phyloP scores from a whole-genome alignment of 2,888 invertebrate species.

The Drosophila vallismaia region DNA sequence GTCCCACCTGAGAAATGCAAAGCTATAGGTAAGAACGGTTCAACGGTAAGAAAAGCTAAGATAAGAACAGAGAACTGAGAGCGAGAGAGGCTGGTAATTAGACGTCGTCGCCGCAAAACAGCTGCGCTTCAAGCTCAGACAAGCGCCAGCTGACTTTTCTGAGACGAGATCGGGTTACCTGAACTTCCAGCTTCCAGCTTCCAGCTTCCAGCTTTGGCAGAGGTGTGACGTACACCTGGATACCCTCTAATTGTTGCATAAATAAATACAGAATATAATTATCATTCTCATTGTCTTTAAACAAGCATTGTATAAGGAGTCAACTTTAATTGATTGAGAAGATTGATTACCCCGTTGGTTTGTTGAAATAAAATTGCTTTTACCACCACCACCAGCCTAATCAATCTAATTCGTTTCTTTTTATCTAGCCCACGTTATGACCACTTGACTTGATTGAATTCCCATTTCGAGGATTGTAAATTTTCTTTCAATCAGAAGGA shows the following conservation, averaged over 20 bases:
- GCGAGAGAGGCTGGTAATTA: slow-evolving; percentile 41
- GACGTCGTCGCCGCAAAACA: slow-evolving; percentile 45
- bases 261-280: neutral
- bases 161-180: slow-evolving; percentile 58
- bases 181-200: neutral
- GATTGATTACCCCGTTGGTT: neutral
- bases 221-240: neutral
- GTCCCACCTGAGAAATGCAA: slow-evolving; percentile 10
- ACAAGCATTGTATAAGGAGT: no score
- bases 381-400: neutral
- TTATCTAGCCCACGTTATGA: slow-evolving; percentile 12
- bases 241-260: slow-evolving; percentile 14
- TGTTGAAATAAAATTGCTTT: no score
- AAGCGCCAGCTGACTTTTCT: slow-evolving; percentile 70
- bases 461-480: slow-evolving; percentile 14
- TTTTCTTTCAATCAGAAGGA: slow-evolving; percentile 16
- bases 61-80: slow-evolving; percentile 20
- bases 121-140: slow-evolving; percentile 42
- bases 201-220: no score
- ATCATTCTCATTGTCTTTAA: neutral
- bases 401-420: slow-evolving; percentile 4
- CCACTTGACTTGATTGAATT: slow-evolving; percentile 32
- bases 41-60: slow-evolving; percentile 20
- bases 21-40: slow-evolving; percentile 15
- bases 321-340: slow-evolving; percentile 1